Evolutionary conservation across 2,888 invertebrate genomes (phyloP).

Genomic region (Sinodicranocentrus sp.): DNA sequence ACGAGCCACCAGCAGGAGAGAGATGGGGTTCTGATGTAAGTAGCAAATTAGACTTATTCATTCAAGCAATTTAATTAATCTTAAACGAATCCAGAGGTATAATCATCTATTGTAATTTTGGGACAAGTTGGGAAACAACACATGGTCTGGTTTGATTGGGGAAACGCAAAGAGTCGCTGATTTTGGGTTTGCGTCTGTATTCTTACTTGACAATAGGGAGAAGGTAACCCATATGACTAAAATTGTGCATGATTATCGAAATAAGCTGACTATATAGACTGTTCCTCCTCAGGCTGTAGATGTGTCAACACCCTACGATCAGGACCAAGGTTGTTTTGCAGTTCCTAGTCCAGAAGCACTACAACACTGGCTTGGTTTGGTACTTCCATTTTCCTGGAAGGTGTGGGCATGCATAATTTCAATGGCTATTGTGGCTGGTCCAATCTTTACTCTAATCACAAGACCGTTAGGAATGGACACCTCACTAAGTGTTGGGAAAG

Average conservation of each 20-base stretch:
- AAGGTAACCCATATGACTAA: no score
- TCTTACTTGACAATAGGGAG: constrained; percentile 71
- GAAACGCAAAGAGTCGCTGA: constrained; percentile 73
- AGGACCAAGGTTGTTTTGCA: constrained; percentile 76
- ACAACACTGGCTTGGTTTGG: constrained; percentile 74
- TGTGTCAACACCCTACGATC: constrained; percentile 74
- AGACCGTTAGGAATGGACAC: constrained; percentile 72
- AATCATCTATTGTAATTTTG: neutral
- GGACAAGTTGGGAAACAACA: constrained; percentile 71
- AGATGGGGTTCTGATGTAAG: constrained; percentile 73
- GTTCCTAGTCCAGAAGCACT: constrained; percentile 76
- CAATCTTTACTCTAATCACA: constrained; percentile 72
- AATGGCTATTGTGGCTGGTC: constrained; percentile 76
- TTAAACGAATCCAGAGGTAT: no score
- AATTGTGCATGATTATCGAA: no score
- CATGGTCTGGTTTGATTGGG: constrained; percentile 75
- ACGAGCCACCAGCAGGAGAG: constrained; percentile 71
- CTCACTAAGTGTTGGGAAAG: constrained; percentile 70
- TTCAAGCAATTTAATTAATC: no score
- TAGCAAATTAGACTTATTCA: neutral
- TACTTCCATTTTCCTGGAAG: constrained; percentile 75
- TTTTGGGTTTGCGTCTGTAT: constrained; percentile 75
- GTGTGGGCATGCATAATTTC: constrained; percentile 75
- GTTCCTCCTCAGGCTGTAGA: constrained; percentile 74
- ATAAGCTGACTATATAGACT: no score